phyloP scores from a whole-genome alignment of 2,888 invertebrate genomes.

The Leptinotarsa haldemani region DNA sequence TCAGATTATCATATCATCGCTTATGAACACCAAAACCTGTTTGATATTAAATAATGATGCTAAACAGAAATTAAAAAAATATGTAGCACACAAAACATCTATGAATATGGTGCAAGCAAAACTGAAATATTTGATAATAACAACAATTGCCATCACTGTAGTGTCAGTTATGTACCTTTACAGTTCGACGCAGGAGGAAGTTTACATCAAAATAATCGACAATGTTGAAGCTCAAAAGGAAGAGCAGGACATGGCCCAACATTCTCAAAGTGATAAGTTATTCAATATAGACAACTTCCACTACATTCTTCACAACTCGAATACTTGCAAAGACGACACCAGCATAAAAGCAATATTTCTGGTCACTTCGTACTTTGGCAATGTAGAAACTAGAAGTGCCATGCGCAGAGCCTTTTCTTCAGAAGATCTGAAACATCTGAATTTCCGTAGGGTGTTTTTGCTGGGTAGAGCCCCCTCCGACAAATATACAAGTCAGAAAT shows the following conservation, averaged over 20 bases:
- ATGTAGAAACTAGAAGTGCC: slow-evolving; percentile 76
- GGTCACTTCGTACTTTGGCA: slow-evolving; percentile 82
- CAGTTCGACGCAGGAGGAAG: slow-evolving; percentile 24
- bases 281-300: slow-evolving; percentile 54
- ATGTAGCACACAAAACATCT: slow-evolving; percentile 8
- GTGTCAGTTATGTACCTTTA: slow-evolving; percentile 16
- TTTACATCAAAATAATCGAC: slow-evolving; percentile 20
- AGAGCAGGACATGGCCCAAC: background rate
- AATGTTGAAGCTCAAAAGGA: background rate
- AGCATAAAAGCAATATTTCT: slow-evolving; percentile 67
- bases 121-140: slow-evolving; percentile 14
- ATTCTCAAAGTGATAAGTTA: slow-evolving; percentile 42
- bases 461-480: slow-evolving; percentile 72
- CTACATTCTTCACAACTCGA: slow-evolving; percentile 54
- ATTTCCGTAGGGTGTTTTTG: slow-evolving; percentile 76
- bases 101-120: slow-evolving; percentile 11
- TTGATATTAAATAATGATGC: too few relatives aligned
- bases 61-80: background rate
- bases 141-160: background rate
- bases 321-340: slow-evolving; percentile 48
- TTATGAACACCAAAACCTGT: too few relatives aligned
- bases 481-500: slow-evolving; percentile 69
- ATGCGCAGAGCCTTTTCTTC: slow-evolving; percentile 76
- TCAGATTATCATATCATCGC: too few relatives aligned
- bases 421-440: slow-evolving; percentile 70